Conservation (phyloP, 2,888 invertebrate genomes). For the Trissonchulus latispiculum region DNA sequence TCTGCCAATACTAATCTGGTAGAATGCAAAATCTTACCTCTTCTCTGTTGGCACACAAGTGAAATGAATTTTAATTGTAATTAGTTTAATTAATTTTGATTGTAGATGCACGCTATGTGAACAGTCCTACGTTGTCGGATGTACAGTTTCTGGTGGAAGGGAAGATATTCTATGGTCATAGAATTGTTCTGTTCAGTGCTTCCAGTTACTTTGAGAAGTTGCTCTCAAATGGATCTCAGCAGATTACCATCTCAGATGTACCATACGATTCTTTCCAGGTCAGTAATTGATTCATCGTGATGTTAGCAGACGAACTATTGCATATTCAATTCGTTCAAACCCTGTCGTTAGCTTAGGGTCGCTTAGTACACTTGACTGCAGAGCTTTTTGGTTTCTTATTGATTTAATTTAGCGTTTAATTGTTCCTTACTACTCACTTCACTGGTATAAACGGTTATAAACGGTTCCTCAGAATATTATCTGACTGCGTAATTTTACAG, state of each 20-base stretch:
- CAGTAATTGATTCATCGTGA: constrained; percentile 27
- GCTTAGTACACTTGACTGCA: not conserved
- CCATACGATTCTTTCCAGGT: constrained; percentile 85
- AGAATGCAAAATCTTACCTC: too few relatives aligned
- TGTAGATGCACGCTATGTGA: constrained; percentile 75
- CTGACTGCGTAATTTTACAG: too few relatives aligned
- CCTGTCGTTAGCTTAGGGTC: not conserved
- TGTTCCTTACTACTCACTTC: too few relatives aligned
- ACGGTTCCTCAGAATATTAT: too few relatives aligned
- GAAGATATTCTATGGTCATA: constrained; percentile 79
- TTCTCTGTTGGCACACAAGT: too few relatives aligned
- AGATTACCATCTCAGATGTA: constrained; percentile 81
- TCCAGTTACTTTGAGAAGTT: constrained; percentile 30
- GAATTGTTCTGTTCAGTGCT: constrained; percentile 73
- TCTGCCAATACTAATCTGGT: too few relatives aligned
- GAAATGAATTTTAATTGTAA: too few relatives aligned
- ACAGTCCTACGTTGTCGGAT: constrained; percentile 81
- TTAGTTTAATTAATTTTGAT: too few relatives aligned
- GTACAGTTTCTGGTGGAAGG: constrained; percentile 85
- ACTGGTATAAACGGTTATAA: too few relatives aligned
- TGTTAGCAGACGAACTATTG: not conserved
- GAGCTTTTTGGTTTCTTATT: too few relatives aligned
- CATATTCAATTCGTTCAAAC: not conserved
- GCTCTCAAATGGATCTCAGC: constrained; percentile 57
- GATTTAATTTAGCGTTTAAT: too few relatives aligned